Evolutionary conservation across 2,113 vertebrate species (phyloP), one percentile per base, ranked within the genome.

Genomic region (Chaenocephalus aceratus): DNA sequence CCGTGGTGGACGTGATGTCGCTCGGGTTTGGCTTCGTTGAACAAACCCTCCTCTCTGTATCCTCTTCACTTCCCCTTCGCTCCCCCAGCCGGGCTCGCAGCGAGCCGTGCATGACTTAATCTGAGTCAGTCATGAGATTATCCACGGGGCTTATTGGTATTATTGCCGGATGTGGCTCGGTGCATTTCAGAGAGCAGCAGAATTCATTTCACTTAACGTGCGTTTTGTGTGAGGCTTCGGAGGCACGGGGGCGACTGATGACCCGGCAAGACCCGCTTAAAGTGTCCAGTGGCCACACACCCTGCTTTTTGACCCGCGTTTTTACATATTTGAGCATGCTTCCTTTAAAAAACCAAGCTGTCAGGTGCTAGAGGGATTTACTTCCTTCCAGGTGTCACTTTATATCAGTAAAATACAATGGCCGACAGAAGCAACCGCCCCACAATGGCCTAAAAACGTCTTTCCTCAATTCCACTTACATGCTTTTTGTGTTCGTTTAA

Each of bases 101-200:
- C 41, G 51, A 70, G 77, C 72, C 68, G 69, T 78, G 87, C 79
- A 79, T 86, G 88, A 88, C 86, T 88, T 91, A 91, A 92, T 94
- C 89, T 91, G 89, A 91, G 88, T 88, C 86, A 85, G 86, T 82
- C 88, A 85, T 88, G 83, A 91, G 90, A 94, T 93, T 93, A 93
- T 92, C 88, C 89, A 89, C 66, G 80, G 87, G 88, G 89, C 83
- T 94, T 94, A 93, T 92, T 90, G 87, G 86, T 93, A 86, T 94
- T 94, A 93, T 90, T 92, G 85, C 90, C 78, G 86, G 77, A 88
- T 91, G 92, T 90, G 93, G 91, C 90, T 93, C 90, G 65, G 84
- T 91, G 86, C 82, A 70, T 91, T 90, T 92, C 87, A 85, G 76
- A 93, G 89, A 82, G 61, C 79, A 52, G 48, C 70, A 67, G 79